Conservation (phyloP, 2,888 invertebrate species). For the Papilio elwesi region DNA sequence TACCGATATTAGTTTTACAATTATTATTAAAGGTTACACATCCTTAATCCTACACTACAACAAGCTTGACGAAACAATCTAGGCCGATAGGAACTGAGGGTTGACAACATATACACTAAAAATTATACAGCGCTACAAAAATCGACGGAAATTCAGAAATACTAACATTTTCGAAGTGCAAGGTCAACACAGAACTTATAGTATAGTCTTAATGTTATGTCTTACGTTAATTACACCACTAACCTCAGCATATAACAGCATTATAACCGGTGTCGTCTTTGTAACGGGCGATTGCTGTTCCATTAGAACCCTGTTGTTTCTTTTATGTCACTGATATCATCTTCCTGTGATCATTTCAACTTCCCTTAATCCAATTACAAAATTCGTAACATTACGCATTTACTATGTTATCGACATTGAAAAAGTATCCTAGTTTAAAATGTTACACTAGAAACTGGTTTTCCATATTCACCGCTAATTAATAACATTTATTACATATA, state of each 20-base stretch:
- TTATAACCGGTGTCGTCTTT: constrained; percentile 49
- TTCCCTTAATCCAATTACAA: neutral
- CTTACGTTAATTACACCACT: constrained; percentile 74
- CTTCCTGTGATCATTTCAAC: constrained; percentile 5
- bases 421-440: constrained; percentile 22
- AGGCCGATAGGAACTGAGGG: constrained; percentile 82
- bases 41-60: constrained; percentile 62
- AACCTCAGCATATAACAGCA: constrained; percentile 69
- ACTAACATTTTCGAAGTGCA: constrained; percentile 48
- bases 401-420: constrained; percentile 42
- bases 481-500: constrained; percentile 24
- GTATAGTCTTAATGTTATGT: constrained; percentile 61
- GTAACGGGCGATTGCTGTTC: constrained; percentile 39
- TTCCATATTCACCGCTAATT: constrained; percentile 19
- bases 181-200: constrained; percentile 52
- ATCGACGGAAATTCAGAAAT: constrained; percentile 51
- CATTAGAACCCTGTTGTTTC: constrained; percentile 37
- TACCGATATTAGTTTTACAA: constrained; percentile 60
- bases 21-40: constrained; percentile 62
- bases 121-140: constrained; percentile 61
- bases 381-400: constrained; percentile 20
- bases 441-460: constrained; percentile 32
- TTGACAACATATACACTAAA: constrained; percentile 56
- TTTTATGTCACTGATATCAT: constrained; percentile 49
- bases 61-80: constrained; percentile 75